A percentile compares a stretch with the other conserved stretches of the same genome.
Conservation (phyloP, 2,797 vertebrate species). For the Telmatherina bonti region DNA sequence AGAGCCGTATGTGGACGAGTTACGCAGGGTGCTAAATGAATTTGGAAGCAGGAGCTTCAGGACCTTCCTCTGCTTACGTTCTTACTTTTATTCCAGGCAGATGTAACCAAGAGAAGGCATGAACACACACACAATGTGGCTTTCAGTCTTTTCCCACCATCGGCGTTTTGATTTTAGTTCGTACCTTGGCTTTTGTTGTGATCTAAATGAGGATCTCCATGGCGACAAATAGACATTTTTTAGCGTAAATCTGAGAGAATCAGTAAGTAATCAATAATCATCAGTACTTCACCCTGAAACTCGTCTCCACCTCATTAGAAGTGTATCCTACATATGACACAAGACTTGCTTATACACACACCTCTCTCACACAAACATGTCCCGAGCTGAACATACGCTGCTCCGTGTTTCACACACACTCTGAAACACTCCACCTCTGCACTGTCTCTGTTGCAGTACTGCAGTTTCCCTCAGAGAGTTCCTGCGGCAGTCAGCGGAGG, state of each 20-base stretch:
- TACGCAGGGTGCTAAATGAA: not conserved
- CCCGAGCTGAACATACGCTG: slow-evolving; percentile 12
- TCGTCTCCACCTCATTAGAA: not conserved
- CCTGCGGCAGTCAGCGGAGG: slow-evolving; percentile 53
- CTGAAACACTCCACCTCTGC: slow-evolving; percentile 34
- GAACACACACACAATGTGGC: too few species aligned
- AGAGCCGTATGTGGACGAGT: not conserved
- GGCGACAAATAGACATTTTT: not conserved
- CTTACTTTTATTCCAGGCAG: not conserved
- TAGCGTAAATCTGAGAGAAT: too few species aligned
- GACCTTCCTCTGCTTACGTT: not conserved
- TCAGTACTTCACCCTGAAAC: not conserved
- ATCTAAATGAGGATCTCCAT: not conserved
- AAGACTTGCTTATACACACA: not conserved
- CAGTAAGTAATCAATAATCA: not conserved
- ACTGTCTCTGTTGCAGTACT: slow-evolving; percentile 37
- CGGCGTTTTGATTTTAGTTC: too few species aligned
- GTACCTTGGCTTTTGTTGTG: too few species aligned
- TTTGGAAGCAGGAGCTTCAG: not conserved
- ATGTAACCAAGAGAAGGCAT: not conserved
- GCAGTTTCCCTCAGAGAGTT: slow-evolving; percentile 54
- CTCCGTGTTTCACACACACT: slow-evolving; percentile 20
- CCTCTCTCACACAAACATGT: not conserved
- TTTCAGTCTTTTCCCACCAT: too few species aligned
- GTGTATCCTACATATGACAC: not conserved